phyloP scores from a whole-genome alignment of 2,888 invertebrate species.

The Drosophila monieri region DNA sequence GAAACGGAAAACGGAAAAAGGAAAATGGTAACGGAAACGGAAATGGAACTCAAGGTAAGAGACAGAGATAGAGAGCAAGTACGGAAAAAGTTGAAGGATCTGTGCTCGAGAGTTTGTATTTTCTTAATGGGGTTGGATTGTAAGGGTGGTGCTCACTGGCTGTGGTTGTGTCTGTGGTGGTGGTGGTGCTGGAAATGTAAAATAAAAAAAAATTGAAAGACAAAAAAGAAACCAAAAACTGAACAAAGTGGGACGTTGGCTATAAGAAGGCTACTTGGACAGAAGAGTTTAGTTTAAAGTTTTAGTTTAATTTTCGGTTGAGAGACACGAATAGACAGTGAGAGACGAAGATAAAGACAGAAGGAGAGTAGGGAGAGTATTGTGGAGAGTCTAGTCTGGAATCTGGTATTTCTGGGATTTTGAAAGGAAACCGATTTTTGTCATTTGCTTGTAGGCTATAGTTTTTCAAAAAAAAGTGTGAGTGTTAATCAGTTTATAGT shows the following conservation, averaged over 20 bases:
- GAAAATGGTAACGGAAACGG: constrained; percentile 44
- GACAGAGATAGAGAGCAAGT: constrained; percentile 12
- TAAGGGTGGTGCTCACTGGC: constrained; percentile 32
- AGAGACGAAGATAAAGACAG: constrained; percentile 14
- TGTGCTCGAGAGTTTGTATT: constrained; percentile 19
- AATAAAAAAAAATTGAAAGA: constrained; percentile 46
- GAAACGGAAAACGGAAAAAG: constrained; percentile 36
- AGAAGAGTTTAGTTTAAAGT: constrained; percentile 20
- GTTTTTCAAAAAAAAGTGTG: constrained; percentile 5
- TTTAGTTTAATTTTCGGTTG: constrained; percentile 19
- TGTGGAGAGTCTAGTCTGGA: constrained; percentile 31
- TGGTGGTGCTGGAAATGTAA: constrained; percentile 67
- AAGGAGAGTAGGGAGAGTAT: constrained; percentile 42
- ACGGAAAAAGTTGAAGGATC: constrained; percentile 10
- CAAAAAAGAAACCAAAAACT: constrained; percentile 26
- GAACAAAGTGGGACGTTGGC: constrained; percentile 41
- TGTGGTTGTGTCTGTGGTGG: constrained; percentile 50
- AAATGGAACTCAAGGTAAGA: constrained; percentile 46
- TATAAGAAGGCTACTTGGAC: constrained; percentile 54
- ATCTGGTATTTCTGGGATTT: constrained; percentile 58
- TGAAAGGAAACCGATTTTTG: constrained; percentile 81
- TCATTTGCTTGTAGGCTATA: constrained; percentile 46
- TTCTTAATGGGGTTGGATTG: constrained; percentile 24
- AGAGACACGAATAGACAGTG: constrained; percentile 13
- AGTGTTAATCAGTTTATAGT: neutral